These are phyloP conservation scores for Drosophila dives DNA, from an alignment of 2,888 invertebrate genomes.

Conservation along the genomic window DNA sequence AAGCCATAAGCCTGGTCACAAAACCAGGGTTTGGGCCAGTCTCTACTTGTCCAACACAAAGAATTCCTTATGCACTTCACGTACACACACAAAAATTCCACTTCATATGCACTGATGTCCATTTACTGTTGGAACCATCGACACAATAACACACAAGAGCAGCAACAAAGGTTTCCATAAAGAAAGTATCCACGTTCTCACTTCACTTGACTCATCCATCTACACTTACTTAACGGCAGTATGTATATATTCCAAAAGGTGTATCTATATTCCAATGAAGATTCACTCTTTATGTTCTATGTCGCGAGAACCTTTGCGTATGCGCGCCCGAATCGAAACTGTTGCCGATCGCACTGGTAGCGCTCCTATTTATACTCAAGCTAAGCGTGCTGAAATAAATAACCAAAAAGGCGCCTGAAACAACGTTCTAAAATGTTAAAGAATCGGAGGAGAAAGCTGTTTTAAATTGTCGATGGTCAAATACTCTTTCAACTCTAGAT, in stretches of 20 bases:
- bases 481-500: conserved; percentile 34
- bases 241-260: conserved; percentile 19
- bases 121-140: conserved; percentile 57
- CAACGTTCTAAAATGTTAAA: conserved; percentile 58
- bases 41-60: conserved; percentile 11
- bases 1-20: conserved; percentile 42
- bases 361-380: conserved; percentile 77
- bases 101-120: conserved; percentile 55
- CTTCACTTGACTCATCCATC: conserved; percentile 37
- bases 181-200: conserved; percentile 57
- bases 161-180: conserved; percentile 29
- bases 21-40: not conserved
- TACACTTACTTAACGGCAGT: conserved; percentile 41
- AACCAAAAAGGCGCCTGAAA: conserved; percentile 34
- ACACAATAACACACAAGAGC: conserved; percentile 38
- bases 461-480: conserved; percentile 7
- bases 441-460: conserved; percentile 27
- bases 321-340: conserved; percentile 76
- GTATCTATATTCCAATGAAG: conserved; percentile 29
- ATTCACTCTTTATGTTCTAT: conserved; percentile 12
- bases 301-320: conserved; percentile 51
- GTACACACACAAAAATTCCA: conserved; percentile 47
- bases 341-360: conserved; percentile 65
- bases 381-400: conserved; percentile 41
- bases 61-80: conserved; percentile 57